Evolutionary conservation across 2,888 invertebrate genomes (phyloP).

Genomic region (Prosopocoilus inquinatus): DNA sequence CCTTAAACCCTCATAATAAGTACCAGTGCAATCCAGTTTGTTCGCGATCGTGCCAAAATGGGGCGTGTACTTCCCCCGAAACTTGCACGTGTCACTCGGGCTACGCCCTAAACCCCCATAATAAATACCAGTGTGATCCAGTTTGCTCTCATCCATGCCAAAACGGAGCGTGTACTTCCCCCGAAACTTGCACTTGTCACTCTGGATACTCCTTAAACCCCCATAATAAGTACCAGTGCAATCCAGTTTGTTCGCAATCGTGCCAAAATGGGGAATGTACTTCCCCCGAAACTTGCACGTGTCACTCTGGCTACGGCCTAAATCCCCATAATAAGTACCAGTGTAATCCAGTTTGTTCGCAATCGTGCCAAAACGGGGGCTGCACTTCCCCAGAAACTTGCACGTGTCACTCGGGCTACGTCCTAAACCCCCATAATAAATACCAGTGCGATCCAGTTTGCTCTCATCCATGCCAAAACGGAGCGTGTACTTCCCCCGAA

Average conservation of each 20-base stretch:
- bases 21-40: slow-evolving; percentile 45
- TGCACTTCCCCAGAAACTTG: slow-evolving; percentile 48
- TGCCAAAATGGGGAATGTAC: slow-evolving; percentile 26
- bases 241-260: slow-evolving; percentile 20
- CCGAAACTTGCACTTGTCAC: slow-evolving; percentile 14
- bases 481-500: slow-evolving; percentile 22
- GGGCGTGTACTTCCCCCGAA: slow-evolving; percentile 31
- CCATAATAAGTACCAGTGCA: slow-evolving; percentile 16
- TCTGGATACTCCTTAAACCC: slow-evolving; percentile 6
- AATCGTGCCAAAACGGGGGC: slow-evolving; percentile 46
- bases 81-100: slow-evolving; percentile 41
- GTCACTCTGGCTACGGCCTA: neutral
- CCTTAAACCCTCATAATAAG: slow-evolving; percentile 9
- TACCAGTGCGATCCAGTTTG: slow-evolving; percentile 24
- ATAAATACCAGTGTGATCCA: slow-evolving; percentile 15
- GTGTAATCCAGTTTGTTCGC: slow-evolving; percentile 23
- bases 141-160: slow-evolving; percentile 10
- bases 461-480: slow-evolving; percentile 25
- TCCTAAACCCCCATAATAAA: neutral
- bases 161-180: slow-evolving; percentile 14
- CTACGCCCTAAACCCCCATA: slow-evolving; percentile 11
- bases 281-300: slow-evolving; percentile 27
- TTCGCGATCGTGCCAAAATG: slow-evolving; percentile 27
- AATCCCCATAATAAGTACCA: slow-evolving; percentile 13
- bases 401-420: slow-evolving; percentile 12